These are phyloP conservation scores for Passer domesticus DNA, from an alignment of 2,113 vertebrate genomes.

Conservation along the genomic window DNA sequence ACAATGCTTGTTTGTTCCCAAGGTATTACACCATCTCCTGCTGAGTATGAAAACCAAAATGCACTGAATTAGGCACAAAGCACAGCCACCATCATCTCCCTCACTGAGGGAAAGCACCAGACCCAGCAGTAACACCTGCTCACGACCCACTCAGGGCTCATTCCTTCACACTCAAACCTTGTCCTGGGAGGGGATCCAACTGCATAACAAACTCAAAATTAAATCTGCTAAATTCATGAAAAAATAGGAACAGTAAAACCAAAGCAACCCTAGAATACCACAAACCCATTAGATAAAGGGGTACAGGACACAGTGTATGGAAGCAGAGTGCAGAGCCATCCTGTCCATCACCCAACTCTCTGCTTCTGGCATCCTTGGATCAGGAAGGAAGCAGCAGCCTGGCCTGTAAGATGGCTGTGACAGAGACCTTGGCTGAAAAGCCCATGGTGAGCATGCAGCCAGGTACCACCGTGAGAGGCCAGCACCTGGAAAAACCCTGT, in stretches of 20 bases:
- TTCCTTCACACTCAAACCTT: background rate
- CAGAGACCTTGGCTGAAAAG: background rate
- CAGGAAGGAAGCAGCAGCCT: background rate
- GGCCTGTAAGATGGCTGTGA: background rate
- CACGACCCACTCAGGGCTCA: background rate
- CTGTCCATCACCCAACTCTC: background rate
- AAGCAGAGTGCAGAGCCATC: background rate
- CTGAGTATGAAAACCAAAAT: background rate
- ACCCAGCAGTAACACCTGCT: background rate
- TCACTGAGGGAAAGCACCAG: background rate
- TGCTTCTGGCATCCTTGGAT: background rate
- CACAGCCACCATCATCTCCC: background rate
- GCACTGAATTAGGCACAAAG: background rate
- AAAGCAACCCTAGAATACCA: background rate
- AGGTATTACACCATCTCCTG: background rate
- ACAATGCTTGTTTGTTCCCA: background rate
- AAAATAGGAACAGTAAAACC: conserved; percentile 8
- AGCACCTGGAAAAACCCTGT: background rate
- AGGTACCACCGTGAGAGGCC: background rate
- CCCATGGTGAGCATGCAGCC: rapidly evolving
- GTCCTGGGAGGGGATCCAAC: background rate
- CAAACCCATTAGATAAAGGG: background rate
- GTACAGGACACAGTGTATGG: background rate
- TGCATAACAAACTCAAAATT: background rate
- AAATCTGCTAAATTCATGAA: background rate